phyloP scores from a whole-genome alignment of 2,888 invertebrate species.

The Drosophila pullipes region DNA sequence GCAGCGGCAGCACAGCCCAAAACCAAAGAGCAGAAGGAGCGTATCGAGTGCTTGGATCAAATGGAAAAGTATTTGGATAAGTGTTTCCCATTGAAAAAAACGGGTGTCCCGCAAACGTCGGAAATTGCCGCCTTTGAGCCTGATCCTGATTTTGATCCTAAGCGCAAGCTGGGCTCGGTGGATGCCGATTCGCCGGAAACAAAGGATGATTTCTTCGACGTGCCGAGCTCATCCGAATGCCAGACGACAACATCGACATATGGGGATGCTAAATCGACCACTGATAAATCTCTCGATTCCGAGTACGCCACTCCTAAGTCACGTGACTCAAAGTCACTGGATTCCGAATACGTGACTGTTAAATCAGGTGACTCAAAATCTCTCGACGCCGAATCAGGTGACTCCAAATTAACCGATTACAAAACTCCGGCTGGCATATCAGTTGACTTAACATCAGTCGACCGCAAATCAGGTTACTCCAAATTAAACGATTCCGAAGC shows the following conservation, averaged over 20 bases:
- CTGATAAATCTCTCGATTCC: not conserved
- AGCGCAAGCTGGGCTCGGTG: not conserved
- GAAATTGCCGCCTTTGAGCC: constrained; percentile 55
- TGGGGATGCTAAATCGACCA: not conserved
- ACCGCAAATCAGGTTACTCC: not conserved
- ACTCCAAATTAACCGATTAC: not conserved
- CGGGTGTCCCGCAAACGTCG: not conserved
- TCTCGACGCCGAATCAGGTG: not conserved
- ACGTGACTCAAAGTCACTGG: not conserved
- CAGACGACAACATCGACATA: not conserved
- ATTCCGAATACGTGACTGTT: not conserved
- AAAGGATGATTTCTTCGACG: no score
- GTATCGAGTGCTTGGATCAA: constrained; percentile 46
- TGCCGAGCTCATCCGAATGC: not conserved
- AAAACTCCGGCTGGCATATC: not conserved
- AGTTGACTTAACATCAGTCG: not conserved
- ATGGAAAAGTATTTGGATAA: constrained; percentile 54
- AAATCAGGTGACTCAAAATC: not conserved
- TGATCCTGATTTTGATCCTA: constrained; percentile 52
- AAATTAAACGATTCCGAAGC: not conserved
- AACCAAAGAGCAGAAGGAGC: constrained; percentile 18
- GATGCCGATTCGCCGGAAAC: not conserved
- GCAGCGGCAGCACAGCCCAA: not conserved
- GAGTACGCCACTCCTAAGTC: not conserved
- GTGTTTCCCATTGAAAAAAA: constrained; percentile 45